Percentiles rank a stretch among this genome's conserved stretches.
Evolutionary conservation across 2,797 vertebrate genomes (phyloP).

Genomic region (Ctenopoma multispine): DNA sequence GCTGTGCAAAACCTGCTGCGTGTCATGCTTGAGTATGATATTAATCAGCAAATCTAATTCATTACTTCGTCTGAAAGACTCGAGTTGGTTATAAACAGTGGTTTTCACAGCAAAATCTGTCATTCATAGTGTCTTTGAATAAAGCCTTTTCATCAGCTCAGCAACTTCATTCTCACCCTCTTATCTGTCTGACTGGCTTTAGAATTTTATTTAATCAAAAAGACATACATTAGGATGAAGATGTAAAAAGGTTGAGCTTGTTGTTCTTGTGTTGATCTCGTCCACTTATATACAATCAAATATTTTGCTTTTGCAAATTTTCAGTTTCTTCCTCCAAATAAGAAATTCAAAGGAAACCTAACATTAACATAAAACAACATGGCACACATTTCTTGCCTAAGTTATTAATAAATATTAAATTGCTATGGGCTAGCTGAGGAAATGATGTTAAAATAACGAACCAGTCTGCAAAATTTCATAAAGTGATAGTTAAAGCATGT

Average conservation of each 20-base stretch:
- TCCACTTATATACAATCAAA: not conserved
- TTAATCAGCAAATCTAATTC: slow-evolving; percentile 11
- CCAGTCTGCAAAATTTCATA: no score
- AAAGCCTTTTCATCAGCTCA: not conserved
- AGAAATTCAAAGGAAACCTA: no score
- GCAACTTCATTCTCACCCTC: not conserved
- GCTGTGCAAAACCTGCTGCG: not conserved
- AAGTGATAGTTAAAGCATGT: no score
- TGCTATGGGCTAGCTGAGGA: no score
- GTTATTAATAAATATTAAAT: no score
- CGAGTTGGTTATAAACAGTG: not conserved
- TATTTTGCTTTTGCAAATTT: no score
- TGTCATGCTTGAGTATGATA: not conserved
- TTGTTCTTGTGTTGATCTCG: not conserved
- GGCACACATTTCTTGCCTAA: no score
- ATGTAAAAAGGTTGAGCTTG: not conserved
- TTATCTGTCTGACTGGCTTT: not conserved
- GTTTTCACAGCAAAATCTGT: not conserved
- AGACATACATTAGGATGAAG: not conserved
- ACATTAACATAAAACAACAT: no score
- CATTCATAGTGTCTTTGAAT: slow-evolving; percentile 1
- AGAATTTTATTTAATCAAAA: not conserved
- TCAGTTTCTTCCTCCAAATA: no score
- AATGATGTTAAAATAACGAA: no score
- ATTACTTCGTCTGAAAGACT: not conserved